phyloP scores from a whole-genome alignment of 2,113 vertebrate species.

The Hippocampus abdominalis region DNA sequence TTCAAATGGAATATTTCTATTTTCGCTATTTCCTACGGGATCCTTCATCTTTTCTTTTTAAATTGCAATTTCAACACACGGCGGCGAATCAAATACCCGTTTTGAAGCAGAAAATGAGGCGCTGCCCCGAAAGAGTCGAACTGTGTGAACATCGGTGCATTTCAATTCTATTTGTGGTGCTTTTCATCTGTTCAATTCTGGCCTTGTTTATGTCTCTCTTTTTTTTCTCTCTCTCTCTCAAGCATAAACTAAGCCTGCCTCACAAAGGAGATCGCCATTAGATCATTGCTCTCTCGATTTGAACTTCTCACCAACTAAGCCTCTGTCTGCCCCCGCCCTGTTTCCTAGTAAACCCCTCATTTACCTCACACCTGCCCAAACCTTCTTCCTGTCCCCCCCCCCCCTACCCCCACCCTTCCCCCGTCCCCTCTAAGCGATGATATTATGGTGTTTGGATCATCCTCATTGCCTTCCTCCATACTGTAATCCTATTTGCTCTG shows the following conservation, averaged over 20 bases:
- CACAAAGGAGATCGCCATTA: slow-evolving; percentile 56
- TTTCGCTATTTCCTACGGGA: background rate
- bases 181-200: slow-evolving; percentile 56
- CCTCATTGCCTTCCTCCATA: slow-evolving; percentile 62
- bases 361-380: slow-evolving; percentile 35
- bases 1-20: background rate
- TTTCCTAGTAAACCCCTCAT: slow-evolving; percentile 34
- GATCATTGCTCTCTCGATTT: slow-evolving; percentile 59
- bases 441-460: slow-evolving; percentile 73
- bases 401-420: background rate
- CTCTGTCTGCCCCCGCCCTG: slow-evolving; percentile 33
- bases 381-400: slow-evolving; percentile 12
- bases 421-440: slow-evolving; percentile 57
- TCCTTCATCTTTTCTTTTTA: background rate
- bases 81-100: slow-evolving; percentile 21
- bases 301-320: slow-evolving; percentile 64
- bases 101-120: slow-evolving; percentile 21
- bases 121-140: slow-evolving; percentile 20
- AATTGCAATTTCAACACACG: slow-evolving; percentile 23
- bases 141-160: slow-evolving; percentile 46
- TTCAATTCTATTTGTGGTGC: slow-evolving; percentile 47
- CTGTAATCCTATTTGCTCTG: slow-evolving; percentile 76
- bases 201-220: slow-evolving; percentile 56
- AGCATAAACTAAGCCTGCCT: slow-evolving; percentile 52
- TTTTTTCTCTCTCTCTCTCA: slow-evolving; percentile 55